Conservation (phyloP, 2,113 vertebrate species). For the Scolopax mira region DNA sequence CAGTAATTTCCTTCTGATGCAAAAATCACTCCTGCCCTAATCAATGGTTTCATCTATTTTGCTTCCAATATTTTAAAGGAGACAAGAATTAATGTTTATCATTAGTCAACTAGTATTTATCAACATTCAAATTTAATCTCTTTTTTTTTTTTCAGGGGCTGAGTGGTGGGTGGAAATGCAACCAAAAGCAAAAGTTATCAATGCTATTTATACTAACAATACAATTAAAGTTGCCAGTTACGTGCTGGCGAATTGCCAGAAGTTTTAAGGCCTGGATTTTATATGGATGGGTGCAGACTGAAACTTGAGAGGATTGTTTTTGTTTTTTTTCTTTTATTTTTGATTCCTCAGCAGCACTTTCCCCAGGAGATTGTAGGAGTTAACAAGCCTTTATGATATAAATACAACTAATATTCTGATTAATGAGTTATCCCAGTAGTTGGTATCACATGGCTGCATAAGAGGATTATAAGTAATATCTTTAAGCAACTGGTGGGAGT, state of each 20-base stretch:
- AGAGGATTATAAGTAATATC: conserved; percentile 43
- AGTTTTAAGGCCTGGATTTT: background rate
- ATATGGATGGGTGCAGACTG: background rate
- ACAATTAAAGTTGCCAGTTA: background rate
- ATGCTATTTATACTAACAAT: background rate
- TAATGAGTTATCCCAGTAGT: conserved; percentile 17
- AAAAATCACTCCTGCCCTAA: background rate
- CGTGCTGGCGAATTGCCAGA: background rate
- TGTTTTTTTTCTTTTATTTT: background rate
- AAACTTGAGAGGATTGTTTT: background rate
- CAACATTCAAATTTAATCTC: background rate
- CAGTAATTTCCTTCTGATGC: background rate
- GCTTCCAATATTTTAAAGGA: background rate
- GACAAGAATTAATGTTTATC: background rate
- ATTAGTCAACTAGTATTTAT: background rate
- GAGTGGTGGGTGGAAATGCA: background rate
- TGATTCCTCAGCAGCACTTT: background rate
- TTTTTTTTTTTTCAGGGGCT: background rate
- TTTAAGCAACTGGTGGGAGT: background rate
- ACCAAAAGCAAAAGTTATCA: background rate
- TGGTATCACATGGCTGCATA: conserved; percentile 13
- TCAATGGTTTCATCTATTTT: background rate
- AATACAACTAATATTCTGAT: conserved; percentile 18
- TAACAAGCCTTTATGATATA: conserved; percentile 10
- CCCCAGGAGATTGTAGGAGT: background rate